These are phyloP conservation scores for Dolichotis patagonum DNA, from an alignment of 2,113 vertebrate genomes.

Conservation along the genomic window DNA sequence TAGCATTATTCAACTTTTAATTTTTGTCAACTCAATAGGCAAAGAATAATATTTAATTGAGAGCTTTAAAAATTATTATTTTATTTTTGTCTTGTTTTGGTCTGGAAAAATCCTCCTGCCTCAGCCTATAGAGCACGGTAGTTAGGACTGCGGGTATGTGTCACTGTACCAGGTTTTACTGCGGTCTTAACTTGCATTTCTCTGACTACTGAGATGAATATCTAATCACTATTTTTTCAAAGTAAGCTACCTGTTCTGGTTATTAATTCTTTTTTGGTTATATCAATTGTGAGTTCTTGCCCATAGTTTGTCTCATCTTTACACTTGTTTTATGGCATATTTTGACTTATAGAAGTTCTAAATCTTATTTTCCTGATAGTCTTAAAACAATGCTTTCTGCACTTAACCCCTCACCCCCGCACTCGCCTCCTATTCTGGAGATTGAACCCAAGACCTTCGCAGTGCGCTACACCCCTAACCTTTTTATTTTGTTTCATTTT, in stretches of 20 bases:
- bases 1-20: neutral
- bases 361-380: neutral
- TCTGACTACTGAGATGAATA: neutral
- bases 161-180: neutral
- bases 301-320: neutral
- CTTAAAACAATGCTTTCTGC: slow-evolving; percentile 33
- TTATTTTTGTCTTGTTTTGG: neutral
- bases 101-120: neutral
- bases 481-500: neutral
- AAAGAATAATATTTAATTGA: neutral
- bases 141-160: neutral
- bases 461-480: neutral
- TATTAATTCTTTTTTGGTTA: neutral
- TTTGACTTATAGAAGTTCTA: slow-evolving; percentile 15
- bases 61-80: neutral
- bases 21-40: neutral
- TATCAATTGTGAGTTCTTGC: neutral
- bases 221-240: neutral
- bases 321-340: neutral
- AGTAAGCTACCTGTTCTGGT: neutral
- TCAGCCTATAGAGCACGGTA: neutral
- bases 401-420: neutral
- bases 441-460: neutral
- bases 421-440: neutral
- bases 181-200: neutral